These are phyloP conservation scores for Fistularia commersonii DNA, from an alignment of 2,797 vertebrate species.

Conservation along the genomic window DNA sequence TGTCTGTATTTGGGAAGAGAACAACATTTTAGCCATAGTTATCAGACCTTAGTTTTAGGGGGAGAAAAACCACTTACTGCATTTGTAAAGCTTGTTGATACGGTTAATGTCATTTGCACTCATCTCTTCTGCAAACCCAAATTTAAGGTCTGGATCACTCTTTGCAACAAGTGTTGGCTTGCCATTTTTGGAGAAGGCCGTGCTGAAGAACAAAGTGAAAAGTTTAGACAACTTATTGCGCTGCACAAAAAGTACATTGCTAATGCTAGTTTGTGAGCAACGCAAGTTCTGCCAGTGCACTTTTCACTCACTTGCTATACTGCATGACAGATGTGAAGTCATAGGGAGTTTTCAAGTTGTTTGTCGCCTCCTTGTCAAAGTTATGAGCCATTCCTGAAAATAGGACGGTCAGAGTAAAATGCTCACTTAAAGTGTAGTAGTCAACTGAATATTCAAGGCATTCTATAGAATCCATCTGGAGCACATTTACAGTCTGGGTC, in stretches of 20 bases:
- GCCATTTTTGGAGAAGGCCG: slow-evolving; percentile 2
- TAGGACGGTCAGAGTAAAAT: not conserved
- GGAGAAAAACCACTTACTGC: not conserved
- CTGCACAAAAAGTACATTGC: not conserved
- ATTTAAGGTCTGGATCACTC: not conserved
- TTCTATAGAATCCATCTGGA: too few species aligned
- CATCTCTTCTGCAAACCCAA: not conserved
- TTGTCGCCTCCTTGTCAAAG: slow-evolving; percentile 18
- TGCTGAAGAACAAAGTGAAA: not conserved
- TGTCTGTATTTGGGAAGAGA: too few species aligned
- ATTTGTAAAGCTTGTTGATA: not conserved
- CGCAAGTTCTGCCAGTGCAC: not conserved
- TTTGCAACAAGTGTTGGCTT: not conserved
- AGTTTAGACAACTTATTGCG: not conserved
- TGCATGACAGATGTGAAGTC: slow-evolving; percentile 60
- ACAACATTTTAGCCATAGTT: too few species aligned
- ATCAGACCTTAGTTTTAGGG: too few species aligned
- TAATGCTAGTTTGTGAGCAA: too few species aligned
- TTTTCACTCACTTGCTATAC: slow-evolving; percentile 44
- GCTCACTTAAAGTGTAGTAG: not conserved
- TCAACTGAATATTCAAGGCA: too few species aligned
- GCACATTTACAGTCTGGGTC: too few species aligned
- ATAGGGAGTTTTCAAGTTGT: slow-evolving; percentile 51
- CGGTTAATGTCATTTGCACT: slow-evolving; percentile 1
- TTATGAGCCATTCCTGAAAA: slow-evolving; percentile 2